Evolutionary conservation across 2,797 vertebrate species (phyloP), one percentile per base, ranked within the genome.

Genomic region (Pantherophis alleghaniensis): DNA sequence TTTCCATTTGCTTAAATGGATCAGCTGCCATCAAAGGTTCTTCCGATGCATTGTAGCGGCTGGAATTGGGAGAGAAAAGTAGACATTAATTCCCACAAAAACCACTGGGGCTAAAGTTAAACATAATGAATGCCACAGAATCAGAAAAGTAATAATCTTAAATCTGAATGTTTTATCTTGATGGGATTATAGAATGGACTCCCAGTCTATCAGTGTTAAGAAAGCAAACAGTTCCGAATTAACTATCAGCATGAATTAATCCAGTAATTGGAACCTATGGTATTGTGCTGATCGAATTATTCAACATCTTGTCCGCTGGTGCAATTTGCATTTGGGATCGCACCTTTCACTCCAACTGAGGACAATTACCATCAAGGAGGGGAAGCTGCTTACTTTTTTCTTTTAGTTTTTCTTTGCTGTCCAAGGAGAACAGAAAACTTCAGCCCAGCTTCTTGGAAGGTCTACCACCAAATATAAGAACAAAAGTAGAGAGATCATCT

Each of bases 181-280:
- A 66, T 86, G 74, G 69, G 74, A 57, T 91, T 93, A 86, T 5
- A 26, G 87, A 47, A 47, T 66, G 59, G 93, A 16, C 32, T 47
- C 51, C 32, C 42, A 83, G 94, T 92, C 66, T 96, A 93, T 96
- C 95, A 93, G 86, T 90, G 88, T 56, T 95, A 93, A 28, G 94
- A 94, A 92, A 95, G 92, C 28, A 87, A 79, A 91, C 92, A 74
- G 90, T 94, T 96, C 95, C 94, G 93, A 94, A 83, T 97, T 94
- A 95, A 93, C 95, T 93, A 96, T 93, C 95, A 74, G 92, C 92
- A 96, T 95, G 94, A 96, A 96, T 96, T 95, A 96, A 87, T 60
- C 56, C 51, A 1, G 92, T 87, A 91, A 90, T 92, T 94, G 92
- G 90, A 94, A 96, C 57, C 74, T 94, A 37, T 1, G 5, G 66